A percentile compares a stretch with the other conserved stretches of the same genome.
These are phyloP conservation scores for Manis crassicaudata DNA, from an alignment of 2,797 vertebrate genomes.

Conservation along the genomic window DNA sequence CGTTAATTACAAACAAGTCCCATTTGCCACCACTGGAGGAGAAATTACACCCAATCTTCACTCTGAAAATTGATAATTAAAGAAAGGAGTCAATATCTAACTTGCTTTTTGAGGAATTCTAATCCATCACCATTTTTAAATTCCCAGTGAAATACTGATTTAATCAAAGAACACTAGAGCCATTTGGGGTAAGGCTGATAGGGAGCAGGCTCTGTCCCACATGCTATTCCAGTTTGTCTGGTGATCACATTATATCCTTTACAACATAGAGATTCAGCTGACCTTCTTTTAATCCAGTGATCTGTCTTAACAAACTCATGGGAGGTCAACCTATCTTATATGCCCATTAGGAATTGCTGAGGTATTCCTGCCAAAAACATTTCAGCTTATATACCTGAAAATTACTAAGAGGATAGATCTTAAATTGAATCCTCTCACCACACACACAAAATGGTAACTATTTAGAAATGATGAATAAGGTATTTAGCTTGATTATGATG, in stretches of 20 bases:
- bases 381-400: neutral
- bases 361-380: neutral
- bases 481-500: neutral
- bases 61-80: conserved; percentile 4
- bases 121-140: neutral
- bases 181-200: neutral
- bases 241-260: neutral
- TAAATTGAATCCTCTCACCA: neutral
- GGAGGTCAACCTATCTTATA: neutral
- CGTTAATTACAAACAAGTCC: conserved; percentile 32
- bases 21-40: neutral
- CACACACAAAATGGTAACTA: neutral
- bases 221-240: neutral
- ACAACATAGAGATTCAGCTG: neutral
- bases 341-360: neutral
- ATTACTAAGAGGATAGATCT: neutral
- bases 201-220: neutral
- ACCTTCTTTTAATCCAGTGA: neutral
- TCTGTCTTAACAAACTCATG: neutral
- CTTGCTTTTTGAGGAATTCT: neutral
- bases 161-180: neutral
- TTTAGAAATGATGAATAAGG: neutral
- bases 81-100: neutral
- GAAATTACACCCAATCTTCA: neutral
- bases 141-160: neutral